A percentile compares a stretch with the other conserved stretches of the same genome.
Conservation (phyloP, 2,113 vertebrate species). For the Nerophis ophidion region DNA sequence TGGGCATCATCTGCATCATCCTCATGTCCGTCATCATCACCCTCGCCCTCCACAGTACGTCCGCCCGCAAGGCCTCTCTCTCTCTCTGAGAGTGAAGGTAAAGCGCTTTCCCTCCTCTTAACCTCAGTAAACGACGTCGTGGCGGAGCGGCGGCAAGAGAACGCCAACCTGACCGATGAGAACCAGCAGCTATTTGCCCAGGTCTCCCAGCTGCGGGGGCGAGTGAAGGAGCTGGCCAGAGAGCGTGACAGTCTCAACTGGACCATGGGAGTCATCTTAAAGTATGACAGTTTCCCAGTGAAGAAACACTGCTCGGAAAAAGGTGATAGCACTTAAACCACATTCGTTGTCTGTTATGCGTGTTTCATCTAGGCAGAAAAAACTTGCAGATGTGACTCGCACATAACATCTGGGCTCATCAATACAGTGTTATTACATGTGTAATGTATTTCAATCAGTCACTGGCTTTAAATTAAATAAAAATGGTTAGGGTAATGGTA, state of each 20-base stretch:
- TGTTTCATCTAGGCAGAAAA: too few species aligned
- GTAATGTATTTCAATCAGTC: too few species aligned
- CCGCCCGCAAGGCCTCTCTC: not conserved
- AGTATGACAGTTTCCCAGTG: constrained; percentile 19
- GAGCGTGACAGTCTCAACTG: constrained; percentile 36
- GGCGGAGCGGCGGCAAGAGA: not conserved
- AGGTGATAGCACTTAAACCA: not conserved
- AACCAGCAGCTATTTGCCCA: constrained; percentile 11
- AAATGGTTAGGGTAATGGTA: too few species aligned
- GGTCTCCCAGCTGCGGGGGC: not conserved
- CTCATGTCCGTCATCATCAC: constrained; percentile 16
- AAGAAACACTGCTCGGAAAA: constrained; percentile 12
- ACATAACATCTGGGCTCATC: too few species aligned
- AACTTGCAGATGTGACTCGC: too few species aligned
- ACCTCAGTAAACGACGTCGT: constrained; percentile 8
- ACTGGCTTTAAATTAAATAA: too few species aligned
- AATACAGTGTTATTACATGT: too few species aligned
- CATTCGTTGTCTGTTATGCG: too few species aligned
- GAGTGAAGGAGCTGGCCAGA: constrained; percentile 14
- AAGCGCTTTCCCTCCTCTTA: not conserved
- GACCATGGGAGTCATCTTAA: constrained; percentile 33
- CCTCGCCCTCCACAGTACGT: constrained; percentile 18
- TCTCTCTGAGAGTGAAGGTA: not conserved
- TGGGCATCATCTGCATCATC: constrained; percentile 22
- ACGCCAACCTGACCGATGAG: not conserved